These are phyloP conservation scores for Clarias gariepinus DNA, from an alignment of 2,113 vertebrate genomes.

Conservation along the genomic window DNA sequence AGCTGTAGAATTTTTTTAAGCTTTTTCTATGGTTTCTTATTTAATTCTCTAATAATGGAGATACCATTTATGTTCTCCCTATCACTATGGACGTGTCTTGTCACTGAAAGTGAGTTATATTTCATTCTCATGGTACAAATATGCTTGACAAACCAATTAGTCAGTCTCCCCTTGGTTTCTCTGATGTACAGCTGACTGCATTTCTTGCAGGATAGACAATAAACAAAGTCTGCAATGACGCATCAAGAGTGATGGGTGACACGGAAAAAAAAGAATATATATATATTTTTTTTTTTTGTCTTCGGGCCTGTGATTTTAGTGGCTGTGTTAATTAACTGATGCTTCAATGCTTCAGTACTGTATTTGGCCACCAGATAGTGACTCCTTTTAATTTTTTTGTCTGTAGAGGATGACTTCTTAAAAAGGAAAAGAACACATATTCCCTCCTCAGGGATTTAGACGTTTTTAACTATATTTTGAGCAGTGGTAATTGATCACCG, in stretches of 20 bases:
- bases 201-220: background rate
- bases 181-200: background rate
- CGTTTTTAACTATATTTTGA: background rate
- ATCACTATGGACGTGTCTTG: background rate
- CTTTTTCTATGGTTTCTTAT: background rate
- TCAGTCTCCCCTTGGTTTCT: background rate
- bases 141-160: constrained; percentile 12
- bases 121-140: background rate
- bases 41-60: background rate
- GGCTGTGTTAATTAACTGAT: background rate
- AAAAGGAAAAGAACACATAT: background rate
- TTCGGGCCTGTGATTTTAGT: background rate
- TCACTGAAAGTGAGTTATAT: background rate
- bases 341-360: background rate
- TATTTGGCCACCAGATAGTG: too few species aligned
- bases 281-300: background rate
- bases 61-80: background rate
- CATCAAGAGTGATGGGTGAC: background rate
- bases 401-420: background rate
- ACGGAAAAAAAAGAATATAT: background rate
- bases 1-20: background rate
- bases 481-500: background rate
- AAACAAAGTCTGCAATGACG: background rate
- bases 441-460: background rate
- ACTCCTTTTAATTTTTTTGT: background rate